Evolutionary conservation across 2,113 vertebrate genomes (phyloP), one percentile per base, ranked within the genome.

Genomic region (Aepyceros melampus): DNA sequence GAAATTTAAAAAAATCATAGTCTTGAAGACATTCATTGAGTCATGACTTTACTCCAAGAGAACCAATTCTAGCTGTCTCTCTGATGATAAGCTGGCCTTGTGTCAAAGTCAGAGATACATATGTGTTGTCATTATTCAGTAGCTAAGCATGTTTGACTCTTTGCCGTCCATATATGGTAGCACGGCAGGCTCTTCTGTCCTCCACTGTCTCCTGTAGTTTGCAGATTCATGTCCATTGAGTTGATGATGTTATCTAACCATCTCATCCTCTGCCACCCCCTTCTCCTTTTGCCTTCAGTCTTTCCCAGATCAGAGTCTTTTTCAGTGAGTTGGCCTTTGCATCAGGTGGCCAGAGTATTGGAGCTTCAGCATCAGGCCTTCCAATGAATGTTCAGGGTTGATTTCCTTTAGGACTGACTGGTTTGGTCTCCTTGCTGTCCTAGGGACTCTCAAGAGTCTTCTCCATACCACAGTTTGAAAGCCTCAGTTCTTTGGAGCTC

Each of bases 111-210:
- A 74, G n/a, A 74, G 36, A 40, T 40, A 13, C 3, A 25, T 25
- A 25, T 74, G n/a, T 76, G 13, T 76, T 25, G 23, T 14, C 0
- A 0, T 43, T 27, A 7, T 76, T 43, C n/a, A 40, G n/a, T 23
- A 11, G n/a, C n/a, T 71, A 10, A 71, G n/a, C 9, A 11, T 36
- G 9, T 71, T 40, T 36, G n/a, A 36, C n/a, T 40, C 36, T 76
- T 14, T 43, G 21, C 2, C 0, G 3, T 74, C 23, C 71, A 27
- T 76, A 14, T 21, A 76, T 43, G 71, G 11, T 76, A 43, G 21
- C 71, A 43, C 15, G 71, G 6, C 40, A 76, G 40, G 40, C 71
- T 76, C 12, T 43, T 76, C 71, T 76, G 71, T 76, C 71, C 12
- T 43, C 71, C 2, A 23, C 9, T 14, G 0, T 43, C 23, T 27